Evolutionary conservation across 2,888 invertebrate species (phyloP).

Genomic region (Epirrhoe alternata): DNA sequence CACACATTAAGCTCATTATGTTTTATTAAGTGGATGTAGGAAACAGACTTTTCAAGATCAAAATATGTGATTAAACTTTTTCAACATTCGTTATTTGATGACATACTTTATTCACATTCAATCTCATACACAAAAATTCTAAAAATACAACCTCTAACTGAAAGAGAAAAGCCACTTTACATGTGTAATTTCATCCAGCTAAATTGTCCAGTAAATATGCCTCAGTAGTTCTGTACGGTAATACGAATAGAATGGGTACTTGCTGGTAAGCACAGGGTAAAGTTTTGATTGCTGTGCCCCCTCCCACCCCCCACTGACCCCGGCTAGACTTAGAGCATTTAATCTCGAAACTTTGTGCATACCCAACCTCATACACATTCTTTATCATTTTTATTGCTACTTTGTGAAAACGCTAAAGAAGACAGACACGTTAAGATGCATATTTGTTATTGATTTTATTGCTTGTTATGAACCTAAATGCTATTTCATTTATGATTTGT

Average conservation of each 20-base stretch:
- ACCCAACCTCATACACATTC: conserved; percentile 35
- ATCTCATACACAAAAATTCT: background rate
- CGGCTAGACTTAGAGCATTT: conserved; percentile 49
- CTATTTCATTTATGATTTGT: too few species aligned
- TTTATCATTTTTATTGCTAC: conserved; percentile 12
- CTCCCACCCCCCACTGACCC: conserved; percentile 20
- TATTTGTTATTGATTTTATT: too few species aligned
- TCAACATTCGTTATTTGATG: too few species aligned
- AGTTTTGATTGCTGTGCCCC: conserved; percentile 43
- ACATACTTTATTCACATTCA: background rate
- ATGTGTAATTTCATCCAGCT: conserved; percentile 15
- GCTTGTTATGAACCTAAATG: too few species aligned
- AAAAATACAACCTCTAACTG: background rate
- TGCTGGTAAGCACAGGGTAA: conserved; percentile 30
- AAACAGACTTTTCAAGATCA: background rate
- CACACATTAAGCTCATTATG: conserved; percentile 10
- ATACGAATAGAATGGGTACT: conserved; percentile 25
- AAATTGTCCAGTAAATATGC: conserved; percentile 22
- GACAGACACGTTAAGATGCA: too few species aligned
- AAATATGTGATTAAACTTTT: background rate
- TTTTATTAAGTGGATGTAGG: background rate
- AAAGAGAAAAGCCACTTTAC: conserved; percentile 6
- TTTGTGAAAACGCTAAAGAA: background rate
- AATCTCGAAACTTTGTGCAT: conserved; percentile 58
- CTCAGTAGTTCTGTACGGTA: conserved; percentile 15